Percentiles rank a stretch among this genome's conserved stretches.
These are phyloP conservation scores for Caranx ignobilis DNA, from an alignment of 2,113 vertebrate species.

Conservation along the genomic window DNA sequence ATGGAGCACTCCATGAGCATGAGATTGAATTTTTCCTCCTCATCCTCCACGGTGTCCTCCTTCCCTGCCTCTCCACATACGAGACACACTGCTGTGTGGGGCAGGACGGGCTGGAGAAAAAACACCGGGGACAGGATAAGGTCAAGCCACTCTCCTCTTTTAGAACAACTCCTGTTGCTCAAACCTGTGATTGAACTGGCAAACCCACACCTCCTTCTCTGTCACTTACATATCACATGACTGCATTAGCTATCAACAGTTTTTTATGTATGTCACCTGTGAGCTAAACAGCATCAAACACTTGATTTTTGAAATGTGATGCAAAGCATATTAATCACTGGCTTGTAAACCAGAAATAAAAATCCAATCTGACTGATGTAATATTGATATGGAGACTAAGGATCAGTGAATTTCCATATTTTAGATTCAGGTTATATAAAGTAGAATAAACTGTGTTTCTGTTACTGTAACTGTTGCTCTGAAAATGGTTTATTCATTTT, in stretches of 20 bases:
- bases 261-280: not conserved
- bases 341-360: not conserved
- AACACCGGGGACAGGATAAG: not conserved
- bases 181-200: not conserved
- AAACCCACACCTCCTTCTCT: not conserved
- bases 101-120: constrained; percentile 90
- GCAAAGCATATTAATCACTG: not conserved
- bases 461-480: not conserved
- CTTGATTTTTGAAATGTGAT: not conserved
- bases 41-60: constrained; percentile 95
- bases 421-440: not conserved
- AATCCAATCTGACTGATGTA: not conserved
- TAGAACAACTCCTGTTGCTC: not conserved
- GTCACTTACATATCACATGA: not conserved
- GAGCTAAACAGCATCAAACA: not conserved
- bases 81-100: constrained; percentile 96
- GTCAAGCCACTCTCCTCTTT: not conserved
- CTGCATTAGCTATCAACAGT: not conserved
- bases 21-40: constrained; percentile 95
- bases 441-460: not conserved
- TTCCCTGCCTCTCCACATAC: constrained; percentile 97
- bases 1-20: constrained; percentile 99
- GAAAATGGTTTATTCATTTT: not conserved
- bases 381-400: not conserved
- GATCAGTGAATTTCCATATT: not conserved